Percentiles rank a stretch among this genome's conserved stretches.
Conservation (phyloP, 2,888 invertebrate genomes). For the Hemistola chrysoprasaria region DNA sequence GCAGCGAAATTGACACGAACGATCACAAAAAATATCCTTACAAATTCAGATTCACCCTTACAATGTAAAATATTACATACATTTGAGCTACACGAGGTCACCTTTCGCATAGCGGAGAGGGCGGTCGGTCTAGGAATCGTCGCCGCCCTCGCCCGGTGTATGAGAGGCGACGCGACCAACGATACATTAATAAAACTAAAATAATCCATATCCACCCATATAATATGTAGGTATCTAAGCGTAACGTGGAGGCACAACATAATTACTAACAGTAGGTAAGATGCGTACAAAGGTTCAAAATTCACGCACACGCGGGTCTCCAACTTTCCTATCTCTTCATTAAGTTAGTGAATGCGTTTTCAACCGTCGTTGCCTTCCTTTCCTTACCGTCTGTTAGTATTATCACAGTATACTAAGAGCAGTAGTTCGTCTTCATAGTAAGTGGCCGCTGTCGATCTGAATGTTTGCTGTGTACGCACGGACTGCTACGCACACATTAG, state of each 20-base stretch:
- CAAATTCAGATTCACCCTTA: slow-evolving; percentile 73
- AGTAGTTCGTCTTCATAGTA: too few relatives aligned
- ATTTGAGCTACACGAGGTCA: slow-evolving; percentile 67
- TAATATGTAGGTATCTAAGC: slow-evolving; percentile 58
- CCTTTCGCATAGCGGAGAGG: slow-evolving; percentile 26
- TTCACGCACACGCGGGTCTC: too few relatives aligned
- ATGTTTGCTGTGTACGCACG: too few relatives aligned
- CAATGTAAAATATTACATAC: slow-evolving; percentile 57
- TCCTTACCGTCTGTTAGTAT: too few relatives aligned
- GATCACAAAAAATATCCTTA: slow-evolving; percentile 60
- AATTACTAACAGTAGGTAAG: too few relatives aligned
- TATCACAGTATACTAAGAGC: too few relatives aligned
- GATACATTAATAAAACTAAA: slow-evolving; percentile 41
- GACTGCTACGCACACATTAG: too few relatives aligned
- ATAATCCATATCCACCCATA: slow-evolving; percentile 66
- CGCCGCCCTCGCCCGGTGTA: slow-evolving; percentile 21
- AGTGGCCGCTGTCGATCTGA: too few relatives aligned
- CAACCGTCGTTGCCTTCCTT: too few relatives aligned
- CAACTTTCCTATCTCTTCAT: too few relatives aligned
- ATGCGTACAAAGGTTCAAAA: slow-evolving; percentile 3
- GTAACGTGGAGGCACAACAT: slow-evolving; percentile 39
- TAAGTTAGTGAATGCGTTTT: too few relatives aligned
- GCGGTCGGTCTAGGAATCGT: slow-evolving; percentile 6
- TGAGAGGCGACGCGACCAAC: slow-evolving; percentile 40
- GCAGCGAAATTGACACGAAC: slow-evolving; percentile 59